phyloP scores from a whole-genome alignment of 2,113 vertebrate genomes.

The Sterrhoptilus dennistouni region DNA sequence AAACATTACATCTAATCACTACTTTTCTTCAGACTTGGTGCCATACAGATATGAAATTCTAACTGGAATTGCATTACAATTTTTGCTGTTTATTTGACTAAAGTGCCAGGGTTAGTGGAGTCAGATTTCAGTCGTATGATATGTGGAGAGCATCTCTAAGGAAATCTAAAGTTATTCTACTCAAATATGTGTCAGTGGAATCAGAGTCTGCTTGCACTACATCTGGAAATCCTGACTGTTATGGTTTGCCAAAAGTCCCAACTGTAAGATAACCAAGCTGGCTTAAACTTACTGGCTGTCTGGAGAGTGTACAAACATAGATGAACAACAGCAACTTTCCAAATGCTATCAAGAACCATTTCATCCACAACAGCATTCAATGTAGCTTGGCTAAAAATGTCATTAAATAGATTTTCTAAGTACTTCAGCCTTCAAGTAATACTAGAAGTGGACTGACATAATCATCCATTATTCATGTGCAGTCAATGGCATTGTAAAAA shows the following conservation, averaged over 20 bases:
- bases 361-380: background rate
- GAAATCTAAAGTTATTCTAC: background rate
- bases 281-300: background rate
- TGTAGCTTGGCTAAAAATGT: conserved; percentile 3
- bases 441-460: background rate
- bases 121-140: background rate
- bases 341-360: background rate
- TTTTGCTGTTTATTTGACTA: background rate
- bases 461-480: conserved; percentile 51
- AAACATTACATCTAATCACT: background rate
- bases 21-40: background rate
- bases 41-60: background rate
- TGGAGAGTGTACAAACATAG: background rate
- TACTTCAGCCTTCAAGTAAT: conserved; percentile 2
- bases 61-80: background rate
- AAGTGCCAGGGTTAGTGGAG: background rate
- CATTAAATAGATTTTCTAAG: conserved; percentile 22
- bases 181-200: background rate
- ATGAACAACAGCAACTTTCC: background rate
- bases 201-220: background rate
- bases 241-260: background rate
- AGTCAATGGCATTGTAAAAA: conserved; percentile 26
- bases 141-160: background rate
- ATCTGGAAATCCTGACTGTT: background rate
- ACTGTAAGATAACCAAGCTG: background rate